These are phyloP conservation scores for Micrasema longulum DNA, from an alignment of 1,140 invertebrate species.

Conservation along the genomic window DNA sequence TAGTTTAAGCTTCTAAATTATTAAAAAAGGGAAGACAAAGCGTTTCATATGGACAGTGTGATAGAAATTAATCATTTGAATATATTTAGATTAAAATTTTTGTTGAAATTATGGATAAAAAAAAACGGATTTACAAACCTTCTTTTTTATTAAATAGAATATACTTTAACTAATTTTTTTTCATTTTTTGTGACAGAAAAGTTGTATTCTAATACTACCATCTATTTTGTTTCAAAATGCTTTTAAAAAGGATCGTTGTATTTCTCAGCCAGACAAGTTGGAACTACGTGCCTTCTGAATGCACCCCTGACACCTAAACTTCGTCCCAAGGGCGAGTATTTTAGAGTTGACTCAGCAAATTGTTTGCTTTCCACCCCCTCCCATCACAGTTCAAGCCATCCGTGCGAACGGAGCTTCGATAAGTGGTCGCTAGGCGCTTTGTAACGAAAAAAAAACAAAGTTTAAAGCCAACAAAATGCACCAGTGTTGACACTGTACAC, in stretches of 20 bases:
- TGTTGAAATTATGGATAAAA: no score
- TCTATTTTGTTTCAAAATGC: no score
- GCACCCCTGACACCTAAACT: constrained; percentile 5
- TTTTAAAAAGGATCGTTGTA: not conserved
- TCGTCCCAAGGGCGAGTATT: not conserved
- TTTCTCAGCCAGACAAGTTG: constrained; percentile 3
- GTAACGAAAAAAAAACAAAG: not conserved
- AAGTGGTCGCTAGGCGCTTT: constrained; percentile 24
- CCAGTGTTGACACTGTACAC: not conserved
- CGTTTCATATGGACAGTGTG: no score
- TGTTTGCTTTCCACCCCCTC: constrained; percentile 10
- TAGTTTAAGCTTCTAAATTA: no score
- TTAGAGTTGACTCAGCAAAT: constrained; percentile 33
- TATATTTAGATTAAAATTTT: no score
- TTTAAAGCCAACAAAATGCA: constrained; percentile 8
- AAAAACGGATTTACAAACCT: no score
- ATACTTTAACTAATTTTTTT: no score
- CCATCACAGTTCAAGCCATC: not conserved
- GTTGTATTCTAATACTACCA: no score
- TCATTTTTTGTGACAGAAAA: no score
- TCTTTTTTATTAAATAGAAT: no score
- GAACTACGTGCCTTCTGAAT: not conserved
- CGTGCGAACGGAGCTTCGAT: constrained; percentile 17
- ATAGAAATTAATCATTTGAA: no score
- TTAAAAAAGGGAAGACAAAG: no score